Evolutionary conservation across 2,797 vertebrate species (phyloP), one percentile per base, ranked within the genome.

Genomic region (Enteromius argenteus): DNA sequence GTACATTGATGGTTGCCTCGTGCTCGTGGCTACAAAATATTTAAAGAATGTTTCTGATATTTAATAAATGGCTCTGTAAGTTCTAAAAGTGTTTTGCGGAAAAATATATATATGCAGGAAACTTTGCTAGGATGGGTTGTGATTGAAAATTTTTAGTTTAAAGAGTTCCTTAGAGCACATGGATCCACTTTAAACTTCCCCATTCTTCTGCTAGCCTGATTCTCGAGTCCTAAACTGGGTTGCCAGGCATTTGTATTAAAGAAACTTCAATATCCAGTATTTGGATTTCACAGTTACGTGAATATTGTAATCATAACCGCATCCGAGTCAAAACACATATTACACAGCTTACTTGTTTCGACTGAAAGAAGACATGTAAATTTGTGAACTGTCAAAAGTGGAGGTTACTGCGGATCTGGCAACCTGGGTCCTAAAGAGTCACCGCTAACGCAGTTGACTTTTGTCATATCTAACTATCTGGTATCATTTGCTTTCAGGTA

Each of bases 111-210:
- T 73, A 32, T 75, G 32, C 17, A 3, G 21, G 35, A 17, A 58
- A 23, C 30, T 13, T 17, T n/a, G 32, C 3, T 5, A 23, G 32
- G 1, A 56, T 37, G 11, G 17, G 17, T 6, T 74, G 4, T 74
- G 19, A 58, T 3, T 75, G 21, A 39, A 39, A 2, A 5, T 1
- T 23, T 58, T 23, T 15, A 5, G 1, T 13, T 39, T 1, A 75
- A 23, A 58, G 0, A 10, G 0, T 23, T 23, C 17, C 14, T 39
- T 19, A 1, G 19, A 56, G 49, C 72, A 74, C 72, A 74, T 75
- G 49, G 30, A 56, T 35, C 19, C 11, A n/a, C 32, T n/a, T 75
- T 37, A 75, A 75, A 60, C 53, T 76, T 76, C 35, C 53, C 35
- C 74, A 76, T 60, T 21, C 49, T 53, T 74, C 15, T 15, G 8